Evolutionary conservation across 2,797 vertebrate species (phyloP), one percentile per base, ranked within the genome.

Genomic region (Bradypus variegatus): DNA sequence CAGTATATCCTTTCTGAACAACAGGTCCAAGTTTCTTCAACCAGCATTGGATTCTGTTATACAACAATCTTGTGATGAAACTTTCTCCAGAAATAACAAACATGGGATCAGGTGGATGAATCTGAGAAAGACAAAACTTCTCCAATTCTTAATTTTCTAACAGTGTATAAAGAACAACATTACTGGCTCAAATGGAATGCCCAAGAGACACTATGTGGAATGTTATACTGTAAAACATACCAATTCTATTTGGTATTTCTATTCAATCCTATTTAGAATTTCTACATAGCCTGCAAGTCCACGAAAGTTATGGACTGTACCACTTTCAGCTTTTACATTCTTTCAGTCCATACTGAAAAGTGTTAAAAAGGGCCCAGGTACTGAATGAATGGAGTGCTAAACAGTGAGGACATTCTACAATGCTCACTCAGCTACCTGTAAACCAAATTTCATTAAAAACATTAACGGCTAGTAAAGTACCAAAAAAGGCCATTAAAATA

Each of bases 61-160:
- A 72, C 70, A 86, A 48, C 62, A 84, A 76, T 64, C n/a, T 86
- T 80, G 65, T 27, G 53, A 92, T 94, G 80, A 92, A 88, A 89
- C 27, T 38, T 45, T 94, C 19, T 15, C n/a, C 80, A 85, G 87
- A 94, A 95, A 92, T 86, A 50, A 95, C 72, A 76, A 94, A 83
- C 50, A 62, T 93, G 16, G 36, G 65, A 89, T 88, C 53, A 87
- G 33, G 21, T 92, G 77, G 27, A 79, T 92, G 67, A 93, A 92
- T 73, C 38, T 91, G 53, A 45, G 67, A 93, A 92, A 93, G 45
- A 86, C 21, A 88, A 93, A 93, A 91, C 15, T 73, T 84, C 21
- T 23, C 41, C 72, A 94, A 76, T 70, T 83, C 38, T 62, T 88
- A 73, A 72, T 90, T 91, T 88, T 60, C 70, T 73, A 87, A 86